Percentiles rank a stretch among this genome's conserved stretches.
These are phyloP conservation scores for Choloepus hoffmanni DNA, from an alignment of 2,113 vertebrate genomes.

Conservation along the genomic window DNA sequence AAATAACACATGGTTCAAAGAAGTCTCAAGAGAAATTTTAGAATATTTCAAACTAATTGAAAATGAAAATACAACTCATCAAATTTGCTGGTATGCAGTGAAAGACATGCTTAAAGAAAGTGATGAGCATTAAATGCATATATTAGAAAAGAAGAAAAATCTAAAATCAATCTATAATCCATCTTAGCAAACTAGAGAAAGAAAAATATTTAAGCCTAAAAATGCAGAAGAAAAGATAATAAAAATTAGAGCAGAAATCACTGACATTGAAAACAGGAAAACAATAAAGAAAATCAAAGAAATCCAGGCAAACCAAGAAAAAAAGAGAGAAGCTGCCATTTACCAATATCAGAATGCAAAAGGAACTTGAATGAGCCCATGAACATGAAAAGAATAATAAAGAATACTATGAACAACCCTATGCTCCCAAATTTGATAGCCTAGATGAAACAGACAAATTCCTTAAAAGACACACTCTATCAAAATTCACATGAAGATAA, in stretches of 20 bases:
- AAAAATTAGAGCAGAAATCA: too few species aligned
- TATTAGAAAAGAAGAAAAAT: too few species aligned
- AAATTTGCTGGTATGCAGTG: background rate
- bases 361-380: background rate
- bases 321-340: too few species aligned
- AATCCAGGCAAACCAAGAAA: too few species aligned
- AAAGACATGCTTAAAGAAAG: background rate
- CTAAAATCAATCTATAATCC: too few species aligned
- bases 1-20: background rate
- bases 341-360: background rate
- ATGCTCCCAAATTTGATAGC: background rate
- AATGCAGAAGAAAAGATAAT: too few species aligned
- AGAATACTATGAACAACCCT: background rate
- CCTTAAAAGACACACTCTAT: background rate
- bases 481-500: background rate
- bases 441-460: constrained; percentile 20
- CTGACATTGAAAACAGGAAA: too few species aligned
- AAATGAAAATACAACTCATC: constrained; percentile 25
- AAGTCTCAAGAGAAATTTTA: background rate
- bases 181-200: too few species aligned
- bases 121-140: background rate
- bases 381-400: background rate
- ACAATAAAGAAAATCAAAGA: too few species aligned
- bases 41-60: constrained; percentile 5
- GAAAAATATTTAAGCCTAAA: too few species aligned